Evolutionary conservation across 1,140 invertebrate genomes (phyloP).

Genomic region (Drosophila orosa): DNA sequence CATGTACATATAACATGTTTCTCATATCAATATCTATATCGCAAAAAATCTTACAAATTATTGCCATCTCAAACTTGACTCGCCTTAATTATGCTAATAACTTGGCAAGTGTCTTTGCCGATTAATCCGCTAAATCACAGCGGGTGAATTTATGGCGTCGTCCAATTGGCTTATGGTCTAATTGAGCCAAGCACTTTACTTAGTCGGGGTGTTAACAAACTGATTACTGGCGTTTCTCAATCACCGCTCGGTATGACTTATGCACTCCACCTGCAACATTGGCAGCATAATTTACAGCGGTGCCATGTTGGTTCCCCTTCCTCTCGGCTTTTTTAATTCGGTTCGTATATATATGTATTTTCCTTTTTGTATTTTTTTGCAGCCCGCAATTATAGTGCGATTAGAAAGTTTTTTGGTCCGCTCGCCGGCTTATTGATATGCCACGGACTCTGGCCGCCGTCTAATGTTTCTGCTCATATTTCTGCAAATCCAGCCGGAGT

Average conservation of each 20-base stretch:
- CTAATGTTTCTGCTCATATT: slow-evolving; percentile 57
- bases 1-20: no score
- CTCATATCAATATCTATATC: background rate
- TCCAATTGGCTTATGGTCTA: slow-evolving; percentile 48
- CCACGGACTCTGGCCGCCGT: slow-evolving; percentile 35
- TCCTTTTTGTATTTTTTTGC: slow-evolving; percentile 23
- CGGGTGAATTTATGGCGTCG: slow-evolving; percentile 50
- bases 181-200: slow-evolving; percentile 54
- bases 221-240: slow-evolving; percentile 40
- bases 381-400: slow-evolving; percentile 69
- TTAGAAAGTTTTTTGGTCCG: slow-evolving; percentile 71
- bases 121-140: slow-evolving; percentile 39
- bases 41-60: background rate
- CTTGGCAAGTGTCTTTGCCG: slow-evolving; percentile 51
- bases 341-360: slow-evolving; percentile 12
- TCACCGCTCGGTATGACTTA: slow-evolving; percentile 26
- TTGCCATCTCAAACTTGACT: slow-evolving; percentile 20
- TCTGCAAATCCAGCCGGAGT: slow-evolving; percentile 36
- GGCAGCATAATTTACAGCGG: slow-evolving; percentile 31
- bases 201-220: slow-evolving; percentile 48
- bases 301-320: slow-evolving; percentile 1
- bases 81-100: slow-evolving; percentile 75
- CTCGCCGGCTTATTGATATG: slow-evolving; percentile 55
- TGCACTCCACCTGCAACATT: slow-evolving; percentile 31
- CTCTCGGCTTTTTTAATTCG: slow-evolving; percentile 24